A percentile compares a stretch with the other conserved stretches of the same genome.
Evolutionary conservation across 2,113 vertebrate species (phyloP).

Genomic region (Stegastes partitus): DNA sequence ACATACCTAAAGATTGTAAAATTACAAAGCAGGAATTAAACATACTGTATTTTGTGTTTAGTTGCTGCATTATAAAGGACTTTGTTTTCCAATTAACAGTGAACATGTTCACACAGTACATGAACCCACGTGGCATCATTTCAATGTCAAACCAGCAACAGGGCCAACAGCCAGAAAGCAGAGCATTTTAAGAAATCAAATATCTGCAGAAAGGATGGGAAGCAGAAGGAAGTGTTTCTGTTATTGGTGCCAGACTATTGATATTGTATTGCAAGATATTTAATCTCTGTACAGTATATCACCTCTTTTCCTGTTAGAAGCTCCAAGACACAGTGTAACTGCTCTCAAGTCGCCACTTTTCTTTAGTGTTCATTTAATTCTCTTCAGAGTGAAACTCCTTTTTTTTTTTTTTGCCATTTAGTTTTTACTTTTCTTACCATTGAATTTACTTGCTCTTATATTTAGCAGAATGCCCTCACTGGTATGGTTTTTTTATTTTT

Average conservation of each 20-base stretch:
- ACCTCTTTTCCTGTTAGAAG: not conserved
- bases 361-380: not conserved
- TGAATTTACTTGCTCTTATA: conserved; percentile 13
- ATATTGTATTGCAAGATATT: not conserved
- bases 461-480: not conserved
- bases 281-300: not conserved
- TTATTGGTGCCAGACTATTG: not conserved
- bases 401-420: not conserved
- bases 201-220: not conserved
- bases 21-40: not conserved
- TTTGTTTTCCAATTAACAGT: too few species aligned
- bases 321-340: not conserved
- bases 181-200: conserved; percentile 9
- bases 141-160: conserved; percentile 5
- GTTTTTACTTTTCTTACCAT: not conserved
- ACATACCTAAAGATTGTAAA: not conserved
- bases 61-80: too few species aligned
- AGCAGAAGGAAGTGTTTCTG: not conserved
- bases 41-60: too few species aligned
- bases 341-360: not conserved
- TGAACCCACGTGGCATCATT: not conserved
- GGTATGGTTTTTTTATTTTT: too few species aligned
- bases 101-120: not conserved
- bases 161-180: not conserved
- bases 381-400: not conserved